These are phyloP conservation scores for Eristalinus sepulchralis DNA, from an alignment of 2,888 invertebrate species.

Conservation along the genomic window DNA sequence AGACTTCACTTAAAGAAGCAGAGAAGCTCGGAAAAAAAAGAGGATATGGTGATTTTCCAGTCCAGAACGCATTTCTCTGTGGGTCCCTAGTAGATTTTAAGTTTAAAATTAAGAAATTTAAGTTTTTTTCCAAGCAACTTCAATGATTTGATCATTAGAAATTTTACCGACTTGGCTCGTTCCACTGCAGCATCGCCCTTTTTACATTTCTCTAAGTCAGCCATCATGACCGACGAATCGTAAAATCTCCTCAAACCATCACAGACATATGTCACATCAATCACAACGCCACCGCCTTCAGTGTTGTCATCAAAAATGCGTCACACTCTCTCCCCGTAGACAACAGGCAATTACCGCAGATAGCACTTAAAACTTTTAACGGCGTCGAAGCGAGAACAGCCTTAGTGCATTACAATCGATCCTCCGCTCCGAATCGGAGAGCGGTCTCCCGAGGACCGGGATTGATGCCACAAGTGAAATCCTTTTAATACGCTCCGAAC, in stretches of 20 bases:
- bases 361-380: not conserved
- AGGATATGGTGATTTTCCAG: too few relatives aligned
- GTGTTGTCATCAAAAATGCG: not conserved
- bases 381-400: not conserved
- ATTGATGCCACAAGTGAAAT: not conserved
- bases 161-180: too few relatives aligned
- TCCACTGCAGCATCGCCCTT: too few relatives aligned
- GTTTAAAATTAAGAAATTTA: too few relatives aligned
- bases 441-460: not conserved
- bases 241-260: not conserved
- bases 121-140: too few relatives aligned
- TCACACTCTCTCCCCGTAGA: not conserved
- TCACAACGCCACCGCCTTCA: not conserved
- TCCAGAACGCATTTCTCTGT: too few relatives aligned
- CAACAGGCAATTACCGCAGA: not conserved
- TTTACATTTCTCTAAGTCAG: not conserved
- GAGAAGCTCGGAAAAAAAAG: too few relatives aligned
- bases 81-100: too few relatives aligned
- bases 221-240: not conserved
- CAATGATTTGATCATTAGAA: too few relatives aligned
- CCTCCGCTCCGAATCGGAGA: not conserved
- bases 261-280: not conserved
- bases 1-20: too few relatives aligned
- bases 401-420: conserved; percentile 13
- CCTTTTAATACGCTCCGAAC: not conserved